Base-by-base conservation (phyloP, 2,113 vertebrate genomes). In the Cheirogaleus medius region DNA sequence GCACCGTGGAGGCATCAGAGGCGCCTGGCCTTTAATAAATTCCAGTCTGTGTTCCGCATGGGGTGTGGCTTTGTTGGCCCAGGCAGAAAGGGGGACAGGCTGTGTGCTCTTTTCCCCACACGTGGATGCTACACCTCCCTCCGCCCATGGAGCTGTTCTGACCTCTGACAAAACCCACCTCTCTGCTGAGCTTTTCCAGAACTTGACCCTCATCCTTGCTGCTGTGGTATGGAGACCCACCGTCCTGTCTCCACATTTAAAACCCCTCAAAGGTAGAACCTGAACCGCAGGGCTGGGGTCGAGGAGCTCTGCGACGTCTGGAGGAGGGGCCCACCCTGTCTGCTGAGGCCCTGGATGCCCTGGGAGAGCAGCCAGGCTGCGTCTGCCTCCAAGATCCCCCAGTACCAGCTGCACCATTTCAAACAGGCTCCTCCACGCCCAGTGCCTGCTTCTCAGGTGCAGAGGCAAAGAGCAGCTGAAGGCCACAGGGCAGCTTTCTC, bases 401-500 rank as follows among this genome's bases (percentile, higher is more conserved):
- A 29, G n/a, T 12, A 29, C 29, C 7, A 18, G 58, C 39, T 47
- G 14, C 68, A 74, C 5, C 3, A 34, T 14, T 63, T 49, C 10
- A 39, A 44, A 54, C 14, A 29, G 66, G 23, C 8, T 78, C 60
- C 42, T 37, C 11, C 8, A 3, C 27, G 29, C 29, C 2, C 25
- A 32, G 11, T 4, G 5, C 68, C 66, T 29, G 15, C 32, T 60
- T 84, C 56, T 34, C 39, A 37, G 64, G n/a, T 6, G 78, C 14
- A 21, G 23, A 10, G 2, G 1, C 60, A 32, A 80, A 42, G 52
- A 13, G 17, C 1, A 2, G 32, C 1, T 0, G 6, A 85, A 66
- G 58, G 37, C 27, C 90, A 37, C 4, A 9, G 32, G 60, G 91
- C 32, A 39, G 32, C 32, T 25, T 56, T 18, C 42, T 78, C 63